Base-by-base conservation (phyloP, 2,888 invertebrate genomes). In the Andrena trimmerana region DNA sequence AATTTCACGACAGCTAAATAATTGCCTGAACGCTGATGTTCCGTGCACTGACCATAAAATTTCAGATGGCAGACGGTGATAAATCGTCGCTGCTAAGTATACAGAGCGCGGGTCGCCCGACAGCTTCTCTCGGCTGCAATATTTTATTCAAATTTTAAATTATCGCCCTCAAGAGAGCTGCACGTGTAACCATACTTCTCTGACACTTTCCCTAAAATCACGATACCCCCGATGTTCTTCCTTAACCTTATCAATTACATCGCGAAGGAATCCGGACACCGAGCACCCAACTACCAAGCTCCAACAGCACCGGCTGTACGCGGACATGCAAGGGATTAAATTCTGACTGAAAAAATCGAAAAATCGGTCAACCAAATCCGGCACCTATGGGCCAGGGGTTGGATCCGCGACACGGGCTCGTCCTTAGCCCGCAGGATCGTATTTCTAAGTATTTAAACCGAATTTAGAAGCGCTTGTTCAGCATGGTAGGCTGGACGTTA, bases 391-490 rank as follows among this genome's bases (percentile, higher is more conserved):
- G 29, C 33, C 24, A 31, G 52, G 42, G 31, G 54, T 42, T 42
- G 36, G 42, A 52, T 65, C 69, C 60, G 66, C 48, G 54, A 16
- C 52, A 29, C 6, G 59, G n/a, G 66, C 54, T 71, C 78, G 79
- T 88, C 84, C 80, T 84, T 77, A 81, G 57, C 24, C 57, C 77
- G 59, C 50, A 76, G 83, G 86, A 86, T 87, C 84, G 80, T 87
- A 88, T 88, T 84, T 82, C 86, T 71, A 81, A 84, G 73, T 83
- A 79, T 87, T 88, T 82, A 80, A 78, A 67, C 70, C 68, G 78
- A 76, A 72, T 79, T 88, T 80, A 87, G 81, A 79, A 81, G 42
- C 70, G 68, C 59, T 73, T 16, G 66, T 33, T 36, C 52, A 13
- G 50, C 68, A 72, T 52, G 52, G 69, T 52, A 42, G 68, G 29